Percentiles rank a stretch among this genome's conserved stretches.
Evolutionary conservation across 2,797 vertebrate genomes (phyloP).

Genomic region (Gymnocypris eckloni): DNA sequence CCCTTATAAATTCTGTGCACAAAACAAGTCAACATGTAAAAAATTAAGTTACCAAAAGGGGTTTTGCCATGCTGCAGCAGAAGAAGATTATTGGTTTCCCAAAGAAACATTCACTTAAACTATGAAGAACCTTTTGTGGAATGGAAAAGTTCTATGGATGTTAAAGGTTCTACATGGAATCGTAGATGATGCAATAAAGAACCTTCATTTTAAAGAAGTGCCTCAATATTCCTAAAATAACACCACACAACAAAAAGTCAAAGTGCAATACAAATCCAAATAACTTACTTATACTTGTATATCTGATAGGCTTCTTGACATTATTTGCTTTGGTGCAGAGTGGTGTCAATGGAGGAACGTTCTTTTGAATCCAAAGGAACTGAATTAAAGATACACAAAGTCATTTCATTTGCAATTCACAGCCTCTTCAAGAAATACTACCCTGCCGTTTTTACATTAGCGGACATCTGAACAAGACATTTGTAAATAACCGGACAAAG

Average conservation of each 20-base stretch:
- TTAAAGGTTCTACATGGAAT: background rate
- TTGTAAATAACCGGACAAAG: background rate
- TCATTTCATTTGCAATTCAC: background rate
- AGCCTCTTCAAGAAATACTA: background rate
- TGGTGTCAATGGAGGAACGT: slow-evolving; percentile 31
- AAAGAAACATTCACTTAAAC: background rate
- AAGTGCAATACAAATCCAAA: background rate
- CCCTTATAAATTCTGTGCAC: too few relatives aligned
- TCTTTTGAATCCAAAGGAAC: slow-evolving; percentile 48
- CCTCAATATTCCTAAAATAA: background rate
- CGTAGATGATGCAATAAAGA: background rate
- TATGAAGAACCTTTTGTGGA: background rate
- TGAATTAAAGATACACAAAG: slow-evolving; percentile 19
- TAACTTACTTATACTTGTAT: slow-evolving; percentile 68
- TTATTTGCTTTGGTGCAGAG: slow-evolving; percentile 60
- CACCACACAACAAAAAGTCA: background rate
- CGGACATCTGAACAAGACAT: too few relatives aligned
- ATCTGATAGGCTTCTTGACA: slow-evolving; percentile 53
- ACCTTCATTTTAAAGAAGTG: background rate
- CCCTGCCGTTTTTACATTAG: background rate
- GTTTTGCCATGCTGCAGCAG: too few relatives aligned
- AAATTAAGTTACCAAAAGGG: background rate
- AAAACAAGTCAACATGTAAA: background rate
- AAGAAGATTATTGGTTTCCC: background rate
- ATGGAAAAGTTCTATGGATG: background rate